Conservation (phyloP, 2,888 invertebrate genomes). For the Autographa gamma region DNA sequence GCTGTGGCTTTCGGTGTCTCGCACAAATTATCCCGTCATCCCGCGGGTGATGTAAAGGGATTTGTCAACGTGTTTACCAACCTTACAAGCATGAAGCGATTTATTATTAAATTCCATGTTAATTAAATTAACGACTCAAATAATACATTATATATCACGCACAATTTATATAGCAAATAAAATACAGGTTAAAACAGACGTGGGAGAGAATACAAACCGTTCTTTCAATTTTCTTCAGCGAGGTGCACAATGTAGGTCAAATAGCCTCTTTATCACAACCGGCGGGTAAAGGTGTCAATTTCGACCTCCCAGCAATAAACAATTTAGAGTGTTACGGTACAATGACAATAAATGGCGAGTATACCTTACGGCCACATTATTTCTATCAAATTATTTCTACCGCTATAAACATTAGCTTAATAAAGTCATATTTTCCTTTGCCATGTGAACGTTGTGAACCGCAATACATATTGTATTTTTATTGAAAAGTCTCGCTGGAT, state of each 20-base stretch:
- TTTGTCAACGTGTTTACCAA: conserved; percentile 33
- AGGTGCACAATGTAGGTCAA: conserved; percentile 3
- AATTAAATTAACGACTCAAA: background rate
- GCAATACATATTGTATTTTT: conserved; percentile 3
- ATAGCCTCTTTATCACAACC: background rate
- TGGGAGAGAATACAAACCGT: background rate
- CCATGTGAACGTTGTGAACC: background rate
- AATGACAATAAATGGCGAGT: conserved; percentile 2
- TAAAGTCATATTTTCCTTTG: background rate
- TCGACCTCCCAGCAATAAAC: background rate
- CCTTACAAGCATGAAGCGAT: conserved; percentile 23
- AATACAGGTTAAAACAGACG: background rate
- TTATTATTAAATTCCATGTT: conserved; percentile 15
- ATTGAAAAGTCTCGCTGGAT: background rate
- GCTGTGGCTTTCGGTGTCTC: conserved; percentile 14
- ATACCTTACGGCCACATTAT: conserved; percentile 31
- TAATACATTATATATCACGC: background rate
- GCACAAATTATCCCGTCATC: conserved; percentile 8
- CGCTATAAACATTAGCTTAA: conserved; percentile 6
- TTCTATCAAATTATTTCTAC: conserved; percentile 20
- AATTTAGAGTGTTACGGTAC: background rate
- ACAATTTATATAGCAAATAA: background rate
- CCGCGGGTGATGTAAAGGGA: conserved; percentile 37
- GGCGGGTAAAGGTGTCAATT: background rate
- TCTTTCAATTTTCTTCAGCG: background rate